Conservation (phyloP, 23 tunicate species). For the Trididemnum nubilum region DNA sequence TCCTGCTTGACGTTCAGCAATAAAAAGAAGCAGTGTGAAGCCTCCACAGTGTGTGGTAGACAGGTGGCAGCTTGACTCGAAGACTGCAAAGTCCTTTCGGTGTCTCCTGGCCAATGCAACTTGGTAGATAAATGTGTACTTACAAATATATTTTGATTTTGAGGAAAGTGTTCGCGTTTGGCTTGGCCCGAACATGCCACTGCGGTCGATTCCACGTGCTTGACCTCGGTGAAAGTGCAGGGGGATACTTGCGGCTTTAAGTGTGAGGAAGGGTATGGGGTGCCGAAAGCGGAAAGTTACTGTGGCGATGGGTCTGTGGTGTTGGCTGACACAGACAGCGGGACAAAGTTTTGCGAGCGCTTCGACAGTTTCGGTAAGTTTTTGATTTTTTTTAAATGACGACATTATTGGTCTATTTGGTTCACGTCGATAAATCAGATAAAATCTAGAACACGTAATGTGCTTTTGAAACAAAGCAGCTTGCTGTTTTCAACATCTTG, state of each 20-base stretch:
- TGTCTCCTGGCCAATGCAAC: too few species aligned
- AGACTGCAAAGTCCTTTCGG: too few species aligned
- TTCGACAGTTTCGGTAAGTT: not conserved
- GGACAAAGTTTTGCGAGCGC: constrained; percentile 5
- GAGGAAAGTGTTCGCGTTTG: constrained; percentile 55
- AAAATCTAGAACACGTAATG: too few species aligned
- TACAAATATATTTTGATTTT: too few species aligned
- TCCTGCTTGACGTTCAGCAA: too few species aligned
- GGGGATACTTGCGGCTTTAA: constrained; percentile 49
- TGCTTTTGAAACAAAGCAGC: too few species aligned
- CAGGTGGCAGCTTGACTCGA: too few species aligned
- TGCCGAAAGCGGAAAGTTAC: constrained; percentile 11
- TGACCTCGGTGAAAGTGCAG: constrained; percentile 22
- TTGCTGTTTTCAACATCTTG: too few species aligned
- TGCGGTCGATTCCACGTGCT: constrained; percentile 38
- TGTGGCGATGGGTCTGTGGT: not conserved
- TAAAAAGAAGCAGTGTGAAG: too few species aligned
- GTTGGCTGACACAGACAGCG: not conserved
- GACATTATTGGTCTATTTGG: not conserved
- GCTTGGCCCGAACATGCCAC: constrained; percentile 19
- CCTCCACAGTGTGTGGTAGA: too few species aligned
- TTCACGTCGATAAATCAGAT: too few species aligned
- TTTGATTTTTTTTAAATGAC: not conserved
- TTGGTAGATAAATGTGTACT: too few species aligned
- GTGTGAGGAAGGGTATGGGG: constrained; percentile 56